A percentile compares a stretch with the other conserved stretches of the same genome.
Conservation (phyloP, 2,797 vertebrate genomes). For the Macropus fuliginosus region DNA sequence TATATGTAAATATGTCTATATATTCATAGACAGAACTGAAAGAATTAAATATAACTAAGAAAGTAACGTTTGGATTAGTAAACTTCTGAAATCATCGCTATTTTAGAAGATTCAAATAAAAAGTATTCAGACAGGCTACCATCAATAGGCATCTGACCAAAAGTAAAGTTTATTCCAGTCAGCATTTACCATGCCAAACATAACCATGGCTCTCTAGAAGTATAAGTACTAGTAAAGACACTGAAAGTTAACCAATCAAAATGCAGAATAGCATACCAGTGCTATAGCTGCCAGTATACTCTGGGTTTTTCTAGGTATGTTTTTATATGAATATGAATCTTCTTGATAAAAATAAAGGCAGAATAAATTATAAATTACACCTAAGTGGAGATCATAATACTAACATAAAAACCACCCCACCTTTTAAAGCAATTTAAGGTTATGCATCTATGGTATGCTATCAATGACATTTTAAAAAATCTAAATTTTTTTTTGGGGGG, state of each 20-base stretch:
- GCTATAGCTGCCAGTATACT: neutral
- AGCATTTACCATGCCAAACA: neutral
- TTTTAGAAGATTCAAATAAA: neutral
- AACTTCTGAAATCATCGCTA: neutral
- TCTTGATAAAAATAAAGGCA: neutral
- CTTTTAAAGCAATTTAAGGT: neutral
- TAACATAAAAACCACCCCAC: neutral
- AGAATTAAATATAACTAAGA: neutral
- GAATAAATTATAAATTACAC: neutral
- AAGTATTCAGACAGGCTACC: neutral
- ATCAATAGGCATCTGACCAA: constrained; percentile 1
- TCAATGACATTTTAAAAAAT: neutral
- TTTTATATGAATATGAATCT: neutral
- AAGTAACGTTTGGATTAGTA: neutral
- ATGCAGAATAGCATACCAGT: neutral
- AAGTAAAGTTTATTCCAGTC: neutral
- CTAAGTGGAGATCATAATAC: neutral
- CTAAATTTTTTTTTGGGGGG: neutral
- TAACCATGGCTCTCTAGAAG: neutral
- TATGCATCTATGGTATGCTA: neutral
- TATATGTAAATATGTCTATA: neutral
- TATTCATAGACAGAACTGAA: neutral
- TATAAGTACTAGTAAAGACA: neutral
- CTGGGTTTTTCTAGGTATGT: neutral
- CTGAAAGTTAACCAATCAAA: neutral